These are phyloP conservation scores for Lichenostomus cassidix DNA, from an alignment of 2,113 vertebrate genomes.

Conservation along the genomic window DNA sequence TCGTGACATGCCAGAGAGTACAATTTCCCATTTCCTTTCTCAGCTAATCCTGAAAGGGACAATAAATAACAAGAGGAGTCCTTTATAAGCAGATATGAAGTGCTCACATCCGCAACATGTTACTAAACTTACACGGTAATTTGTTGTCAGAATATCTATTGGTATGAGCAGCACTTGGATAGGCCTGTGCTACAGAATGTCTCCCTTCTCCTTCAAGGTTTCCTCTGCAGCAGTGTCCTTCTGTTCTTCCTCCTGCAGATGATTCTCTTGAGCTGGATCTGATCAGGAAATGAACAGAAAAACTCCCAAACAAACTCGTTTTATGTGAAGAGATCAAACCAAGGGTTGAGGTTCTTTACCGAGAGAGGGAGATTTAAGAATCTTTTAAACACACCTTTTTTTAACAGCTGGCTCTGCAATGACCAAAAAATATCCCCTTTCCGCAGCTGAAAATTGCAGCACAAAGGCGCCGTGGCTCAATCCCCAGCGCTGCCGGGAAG, in stretches of 20 bases:
- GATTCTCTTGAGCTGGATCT: background rate
- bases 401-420: background rate
- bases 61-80: background rate
- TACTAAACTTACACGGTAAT: background rate
- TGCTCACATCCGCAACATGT: background rate
- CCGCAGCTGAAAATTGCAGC: background rate
- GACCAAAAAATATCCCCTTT: background rate
- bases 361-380: background rate
- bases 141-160: background rate
- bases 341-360: background rate
- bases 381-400: background rate
- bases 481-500: background rate
- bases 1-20: background rate
- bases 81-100: background rate
- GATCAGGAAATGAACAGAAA: background rate
- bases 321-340: background rate
- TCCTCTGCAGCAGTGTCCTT: background rate
- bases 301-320: fast-evolving
- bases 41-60: background rate
- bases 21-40: conserved; percentile 9
- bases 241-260: background rate
- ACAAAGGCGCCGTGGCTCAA: background rate
- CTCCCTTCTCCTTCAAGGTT: background rate
- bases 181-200: background rate
- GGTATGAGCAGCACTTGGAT: background rate